Percentiles rank a stretch among this genome's conserved stretches.
phyloP scores from a whole-genome alignment of 2,113 vertebrate genomes.

The Pseudorhombus dupliciocellatus region DNA sequence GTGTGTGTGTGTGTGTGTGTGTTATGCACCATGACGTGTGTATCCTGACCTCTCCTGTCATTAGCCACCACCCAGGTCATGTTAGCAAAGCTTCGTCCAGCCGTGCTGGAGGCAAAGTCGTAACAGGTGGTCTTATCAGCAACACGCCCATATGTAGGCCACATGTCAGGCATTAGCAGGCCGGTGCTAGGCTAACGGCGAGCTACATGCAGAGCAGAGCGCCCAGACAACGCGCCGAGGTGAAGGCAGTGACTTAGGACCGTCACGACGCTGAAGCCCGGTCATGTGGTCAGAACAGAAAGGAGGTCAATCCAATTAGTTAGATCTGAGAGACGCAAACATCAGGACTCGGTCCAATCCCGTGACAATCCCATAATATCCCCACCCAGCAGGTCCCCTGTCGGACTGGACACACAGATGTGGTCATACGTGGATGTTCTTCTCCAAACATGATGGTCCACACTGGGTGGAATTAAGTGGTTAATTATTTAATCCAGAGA shows the following conservation, averaged over 20 bases:
- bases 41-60: constrained; percentile 41
- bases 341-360: constrained; percentile 35
- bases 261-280: constrained; percentile 51
- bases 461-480: constrained; percentile 11
- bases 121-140: constrained; percentile 72
- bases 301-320: constrained; percentile 79
- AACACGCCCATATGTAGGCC: constrained; percentile 56
- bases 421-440: neutral
- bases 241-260: constrained; percentile 55
- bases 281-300: constrained; percentile 63
- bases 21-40: neutral
- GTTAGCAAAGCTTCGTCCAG: constrained; percentile 45
- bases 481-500: constrained; percentile 14
- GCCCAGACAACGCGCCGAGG: neutral
- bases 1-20: constrained; percentile 8
- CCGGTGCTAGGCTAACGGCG: constrained; percentile 14
- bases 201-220: neutral
- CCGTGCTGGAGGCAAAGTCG: constrained; percentile 45
- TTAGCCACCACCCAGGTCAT: constrained; percentile 48
- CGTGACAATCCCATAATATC: constrained; percentile 5
- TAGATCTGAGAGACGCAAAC: constrained; percentile 61
- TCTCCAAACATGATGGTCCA: neutral
- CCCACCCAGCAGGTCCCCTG: neutral
- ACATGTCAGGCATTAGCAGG: constrained; percentile 64
- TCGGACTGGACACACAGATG: constrained; percentile 1